These are phyloP conservation scores for Mobula birostris DNA, from an alignment of 2,113 vertebrate species.

Conservation along the genomic window DNA sequence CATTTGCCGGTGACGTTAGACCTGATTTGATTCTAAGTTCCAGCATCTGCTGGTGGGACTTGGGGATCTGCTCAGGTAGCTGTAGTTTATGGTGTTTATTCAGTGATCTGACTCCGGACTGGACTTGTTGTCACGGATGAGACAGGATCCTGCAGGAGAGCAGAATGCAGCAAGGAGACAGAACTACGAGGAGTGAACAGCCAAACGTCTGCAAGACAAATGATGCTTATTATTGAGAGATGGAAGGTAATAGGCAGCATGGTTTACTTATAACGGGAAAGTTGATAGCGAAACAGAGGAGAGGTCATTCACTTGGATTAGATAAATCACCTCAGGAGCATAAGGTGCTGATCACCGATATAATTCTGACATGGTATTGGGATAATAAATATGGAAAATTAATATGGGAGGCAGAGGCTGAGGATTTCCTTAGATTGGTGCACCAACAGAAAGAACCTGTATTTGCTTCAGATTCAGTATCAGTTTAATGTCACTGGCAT, in stretches of 20 bases:
- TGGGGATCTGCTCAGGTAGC: background rate
- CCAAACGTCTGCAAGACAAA: background rate
- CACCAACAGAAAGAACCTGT: background rate
- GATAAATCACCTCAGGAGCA: background rate
- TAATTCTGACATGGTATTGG: background rate
- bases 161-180: background rate
- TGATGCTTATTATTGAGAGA: background rate
- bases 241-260: background rate
- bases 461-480: background rate
- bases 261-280: background rate
- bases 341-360: background rate
- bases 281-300: background rate
- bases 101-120: background rate
- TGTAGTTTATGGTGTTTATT: background rate
- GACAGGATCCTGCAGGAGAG: background rate
- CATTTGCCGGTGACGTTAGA: no score
- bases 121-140: background rate
- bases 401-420: background rate
- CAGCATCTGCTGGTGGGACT: background rate
- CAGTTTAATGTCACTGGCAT: no score
- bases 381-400: background rate
- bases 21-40: no score
- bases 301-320: background rate
- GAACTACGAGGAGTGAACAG: background rate
- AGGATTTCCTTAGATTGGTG: background rate